Base-by-base conservation (phyloP, 2,888 invertebrate genomes). In the Andricus quercusramuli region DNA sequence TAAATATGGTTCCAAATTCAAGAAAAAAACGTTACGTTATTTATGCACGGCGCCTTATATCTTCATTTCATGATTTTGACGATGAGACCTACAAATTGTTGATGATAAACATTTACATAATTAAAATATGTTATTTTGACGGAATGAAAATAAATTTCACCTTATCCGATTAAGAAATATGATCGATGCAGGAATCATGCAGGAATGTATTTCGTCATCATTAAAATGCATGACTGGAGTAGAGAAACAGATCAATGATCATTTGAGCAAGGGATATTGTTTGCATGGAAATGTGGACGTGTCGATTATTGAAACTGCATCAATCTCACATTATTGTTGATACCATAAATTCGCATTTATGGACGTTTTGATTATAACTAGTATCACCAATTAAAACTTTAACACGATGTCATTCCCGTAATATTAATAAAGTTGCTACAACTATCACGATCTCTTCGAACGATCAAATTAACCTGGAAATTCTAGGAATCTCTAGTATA, bases 271-370 rank as follows among this genome's bases (percentile, higher is more conserved):
- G 17, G 17, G 47, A 47, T 47, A 17, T 47, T 47, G 47, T 47
- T 47, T 47, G 47, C 47, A 47, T 47, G 47, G 37, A 41, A n/a
- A 67, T 41, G n/a, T 37, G 67, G n/a, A 41, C 41, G 44, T 67
- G 22, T 44, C 41, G 22, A n/a, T 13, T 22, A 67, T 67, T 41
- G 41, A 41, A 41, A 13, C 22, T 4, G 67, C 67, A 67, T 67
- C 67, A 67, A 68, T 68, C 22, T 44, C 68, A 15, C 25, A 68
- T 47, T 47, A 68, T 20, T 47, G 22, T 25, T 47, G 67, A 68
- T 37, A 22, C 37, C 20, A 44, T 25, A 68, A 41, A 22, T 47
- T 62, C 62, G 15, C 15, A 13, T 62, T 25, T 25, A 62, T 15
- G 25, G 13, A 15, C 62, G 6, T 13, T 13, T 62, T 15, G 22